Evolutionary conservation across 2,797 vertebrate genomes (phyloP).

Genomic region (Anas georgica): DNA sequence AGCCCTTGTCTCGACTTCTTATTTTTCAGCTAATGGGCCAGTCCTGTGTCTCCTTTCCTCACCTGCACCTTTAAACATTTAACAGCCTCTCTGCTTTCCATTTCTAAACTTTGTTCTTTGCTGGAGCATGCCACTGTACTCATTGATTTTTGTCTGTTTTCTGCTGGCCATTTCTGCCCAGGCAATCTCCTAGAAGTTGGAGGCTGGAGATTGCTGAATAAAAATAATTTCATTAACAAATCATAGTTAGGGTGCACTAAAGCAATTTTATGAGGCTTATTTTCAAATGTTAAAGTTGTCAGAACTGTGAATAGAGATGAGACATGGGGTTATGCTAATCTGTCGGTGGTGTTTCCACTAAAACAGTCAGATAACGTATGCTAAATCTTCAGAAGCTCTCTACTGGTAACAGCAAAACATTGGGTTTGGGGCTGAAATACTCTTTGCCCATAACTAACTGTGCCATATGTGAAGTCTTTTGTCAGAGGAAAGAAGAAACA

Average conservation of each 20-base stretch:
- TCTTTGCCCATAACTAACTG: neutral
- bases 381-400: neutral
- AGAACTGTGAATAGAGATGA: neutral
- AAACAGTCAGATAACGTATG: neutral
- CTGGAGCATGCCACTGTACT: neutral
- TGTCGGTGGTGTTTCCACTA: neutral
- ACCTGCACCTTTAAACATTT: neutral
- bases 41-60: neutral
- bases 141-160: conserved; percentile 20
- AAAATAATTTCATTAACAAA: conserved; percentile 25
- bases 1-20: neutral
- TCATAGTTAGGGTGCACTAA: neutral
- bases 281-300: neutral
- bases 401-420: neutral
- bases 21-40: neutral
- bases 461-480: neutral
- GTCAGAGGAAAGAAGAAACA: neutral
- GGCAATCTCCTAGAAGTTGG: neutral
- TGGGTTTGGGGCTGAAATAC: neutral
- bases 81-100: neutral
- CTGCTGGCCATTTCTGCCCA: neutral
- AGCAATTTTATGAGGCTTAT: neutral
- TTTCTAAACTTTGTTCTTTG: neutral
- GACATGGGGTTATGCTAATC: neutral
- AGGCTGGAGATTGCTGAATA: neutral